Evolutionary conservation across 2,797 vertebrate genomes (phyloP).

Genomic region (Peromyscus nudipes): DNA sequence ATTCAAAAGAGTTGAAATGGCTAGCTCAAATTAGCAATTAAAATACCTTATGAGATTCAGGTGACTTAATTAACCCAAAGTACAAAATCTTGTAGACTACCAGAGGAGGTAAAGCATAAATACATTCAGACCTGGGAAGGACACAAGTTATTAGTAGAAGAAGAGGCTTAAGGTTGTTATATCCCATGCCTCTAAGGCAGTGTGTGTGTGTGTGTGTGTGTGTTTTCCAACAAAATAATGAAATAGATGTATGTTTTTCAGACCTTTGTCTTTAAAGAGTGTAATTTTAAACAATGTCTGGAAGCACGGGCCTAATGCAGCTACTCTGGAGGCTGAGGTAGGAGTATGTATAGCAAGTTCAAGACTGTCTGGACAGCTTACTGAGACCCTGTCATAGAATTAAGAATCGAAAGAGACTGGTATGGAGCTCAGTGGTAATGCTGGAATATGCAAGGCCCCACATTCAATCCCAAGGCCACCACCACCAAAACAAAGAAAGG

Average conservation of each 20-base stretch:
- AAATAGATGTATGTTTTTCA: neutral
- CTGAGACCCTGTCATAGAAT: neutral
- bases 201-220: neutral
- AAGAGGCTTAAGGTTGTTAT: neutral
- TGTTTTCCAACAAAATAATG: neutral
- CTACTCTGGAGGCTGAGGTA: neutral
- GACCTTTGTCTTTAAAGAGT: neutral
- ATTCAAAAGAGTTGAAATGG: neutral
- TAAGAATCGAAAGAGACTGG: neutral
- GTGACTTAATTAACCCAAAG: slow-evolving; percentile 4
- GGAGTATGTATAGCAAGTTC: neutral
- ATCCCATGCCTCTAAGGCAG: neutral
- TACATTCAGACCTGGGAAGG: neutral
- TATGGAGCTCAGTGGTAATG: neutral
- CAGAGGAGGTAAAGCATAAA: neutral
- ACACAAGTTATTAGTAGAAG: neutral
- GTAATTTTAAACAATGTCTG: neutral
- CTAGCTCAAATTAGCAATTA: neutral
- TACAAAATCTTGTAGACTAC: neutral
- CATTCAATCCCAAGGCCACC: neutral
- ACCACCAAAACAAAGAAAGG: neutral
- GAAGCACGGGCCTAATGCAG: neutral
- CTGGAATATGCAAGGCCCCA: neutral
- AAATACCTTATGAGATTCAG: neutral
- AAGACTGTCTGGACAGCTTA: neutral